phyloP scores from a whole-genome alignment of 2,113 vertebrate species.

The Ciconia stormi region DNA sequence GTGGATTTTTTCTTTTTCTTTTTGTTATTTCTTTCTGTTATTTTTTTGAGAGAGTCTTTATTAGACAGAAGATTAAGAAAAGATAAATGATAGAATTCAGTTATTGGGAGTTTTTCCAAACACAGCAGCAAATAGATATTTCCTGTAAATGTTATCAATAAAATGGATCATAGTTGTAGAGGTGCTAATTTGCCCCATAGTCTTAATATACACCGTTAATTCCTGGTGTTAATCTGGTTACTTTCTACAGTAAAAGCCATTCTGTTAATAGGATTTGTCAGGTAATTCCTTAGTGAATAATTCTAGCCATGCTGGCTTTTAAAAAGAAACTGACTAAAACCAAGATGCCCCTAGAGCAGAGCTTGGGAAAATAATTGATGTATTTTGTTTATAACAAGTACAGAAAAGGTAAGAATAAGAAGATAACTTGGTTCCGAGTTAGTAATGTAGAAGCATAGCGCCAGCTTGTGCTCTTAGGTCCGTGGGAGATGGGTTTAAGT shows the following conservation, averaged over 20 bases:
- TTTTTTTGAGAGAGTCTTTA: not conserved
- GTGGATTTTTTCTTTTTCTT: not conserved
- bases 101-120: not conserved
- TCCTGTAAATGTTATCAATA: not conserved
- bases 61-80: not conserved
- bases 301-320: not conserved
- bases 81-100: not conserved
- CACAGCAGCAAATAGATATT: not conserved
- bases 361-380: not conserved
- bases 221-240: not conserved
- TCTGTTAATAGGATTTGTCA: constrained; percentile 34
- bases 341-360: not conserved
- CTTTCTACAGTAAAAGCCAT: not conserved
- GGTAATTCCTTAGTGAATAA: not conserved
- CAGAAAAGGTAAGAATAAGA: not conserved
- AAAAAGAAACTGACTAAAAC: not conserved
- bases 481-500: not conserved
- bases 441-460: not conserved
- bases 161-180: not conserved
- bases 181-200: not conserved
- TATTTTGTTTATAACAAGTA: not conserved
- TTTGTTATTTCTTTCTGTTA: not conserved
- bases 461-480: not conserved
- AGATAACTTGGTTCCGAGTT: not conserved
- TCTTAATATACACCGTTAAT: not conserved